These are phyloP conservation scores for Setophaga petechia DNA, from an alignment of 2,113 vertebrate genomes.

Conservation along the genomic window DNA sequence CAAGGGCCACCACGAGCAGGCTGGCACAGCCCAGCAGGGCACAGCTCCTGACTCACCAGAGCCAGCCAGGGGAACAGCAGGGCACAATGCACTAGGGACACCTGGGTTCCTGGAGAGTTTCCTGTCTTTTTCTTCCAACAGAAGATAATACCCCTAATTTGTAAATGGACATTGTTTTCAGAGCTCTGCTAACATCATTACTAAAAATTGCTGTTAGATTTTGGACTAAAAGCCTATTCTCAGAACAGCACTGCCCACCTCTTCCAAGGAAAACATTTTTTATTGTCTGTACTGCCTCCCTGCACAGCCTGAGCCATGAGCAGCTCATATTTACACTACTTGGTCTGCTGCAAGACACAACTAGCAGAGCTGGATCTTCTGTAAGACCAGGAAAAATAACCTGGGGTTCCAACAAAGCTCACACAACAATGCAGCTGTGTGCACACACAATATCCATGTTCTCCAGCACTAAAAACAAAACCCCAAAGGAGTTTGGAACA, in stretches of 20 bases:
- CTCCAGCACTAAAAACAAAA: neutral
- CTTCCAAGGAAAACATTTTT: neutral
- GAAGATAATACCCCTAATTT: neutral
- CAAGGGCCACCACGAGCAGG: neutral
- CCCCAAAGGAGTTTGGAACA: neutral
- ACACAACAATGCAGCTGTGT: neutral
- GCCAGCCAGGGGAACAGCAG: neutral
- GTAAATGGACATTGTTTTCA: neutral
- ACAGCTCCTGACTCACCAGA: neutral
- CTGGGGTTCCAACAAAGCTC: neutral
- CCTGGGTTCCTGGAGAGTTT: neutral
- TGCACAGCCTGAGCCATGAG: neutral
- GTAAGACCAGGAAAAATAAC: neutral
- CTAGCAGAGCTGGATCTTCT: neutral
- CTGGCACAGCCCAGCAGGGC: neutral
- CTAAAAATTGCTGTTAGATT: neutral
- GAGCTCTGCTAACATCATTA: neutral
- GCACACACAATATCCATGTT: accelerated
- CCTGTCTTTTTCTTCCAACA: neutral
- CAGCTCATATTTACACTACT: neutral
- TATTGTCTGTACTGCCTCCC: neutral
- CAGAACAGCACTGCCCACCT: neutral
- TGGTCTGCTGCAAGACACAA: neutral
- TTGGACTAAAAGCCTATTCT: neutral
- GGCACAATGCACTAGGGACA: neutral